Base-by-base conservation (phyloP, 2,888 invertebrate genomes). In the Cephus pulcher region DNA sequence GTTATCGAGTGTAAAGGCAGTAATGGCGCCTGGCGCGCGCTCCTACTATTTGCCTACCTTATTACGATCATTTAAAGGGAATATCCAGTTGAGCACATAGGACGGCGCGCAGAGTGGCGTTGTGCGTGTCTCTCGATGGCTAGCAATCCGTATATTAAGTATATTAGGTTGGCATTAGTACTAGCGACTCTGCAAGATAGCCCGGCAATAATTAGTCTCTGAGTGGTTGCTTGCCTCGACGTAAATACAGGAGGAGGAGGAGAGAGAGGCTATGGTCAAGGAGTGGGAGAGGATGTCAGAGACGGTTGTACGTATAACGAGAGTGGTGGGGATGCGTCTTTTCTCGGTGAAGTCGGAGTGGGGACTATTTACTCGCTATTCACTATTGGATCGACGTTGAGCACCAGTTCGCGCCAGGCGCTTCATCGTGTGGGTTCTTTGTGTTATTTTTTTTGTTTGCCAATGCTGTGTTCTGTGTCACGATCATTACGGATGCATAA, bases 281-380 rank as follows among this genome's bases (percentile, higher is more conserved):
- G 56, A 56, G 56, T 23, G 56, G 56, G 40, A 23, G 56, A 23
- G 37, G 70, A 69, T 79, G 76, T 74, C 56, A 76, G 73, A 37
- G 37, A 75, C 73, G 68, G 75, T 75, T 71, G 76, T 69, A 75
- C 34, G 77, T 68, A 34, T 69, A 11, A 32, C 75, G 74, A 76
- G 77, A 80, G 80, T 69, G 76, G 77, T 77, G 78, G 75, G 71
- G 71, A 34, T 30, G 6, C 32, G 71, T 32, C 32, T 32, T 15
- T 15, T 32, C 32, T 33, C 70, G 70, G 6, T 37, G 71, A 4
- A 12, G 9, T 32, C 34, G 69, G 75, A 73, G 78, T 71, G 80
- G 77, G 78, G 81, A 69, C 80, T 84, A 83, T 84, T 85, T 85
- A 85, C 84, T 83, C 80, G 83, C 80, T 83, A 83, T 83, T 83